Evolutionary conservation across 53 echinoderm and acorn worm species (phyloP).

Genomic region (Luidia sarsii): DNA sequence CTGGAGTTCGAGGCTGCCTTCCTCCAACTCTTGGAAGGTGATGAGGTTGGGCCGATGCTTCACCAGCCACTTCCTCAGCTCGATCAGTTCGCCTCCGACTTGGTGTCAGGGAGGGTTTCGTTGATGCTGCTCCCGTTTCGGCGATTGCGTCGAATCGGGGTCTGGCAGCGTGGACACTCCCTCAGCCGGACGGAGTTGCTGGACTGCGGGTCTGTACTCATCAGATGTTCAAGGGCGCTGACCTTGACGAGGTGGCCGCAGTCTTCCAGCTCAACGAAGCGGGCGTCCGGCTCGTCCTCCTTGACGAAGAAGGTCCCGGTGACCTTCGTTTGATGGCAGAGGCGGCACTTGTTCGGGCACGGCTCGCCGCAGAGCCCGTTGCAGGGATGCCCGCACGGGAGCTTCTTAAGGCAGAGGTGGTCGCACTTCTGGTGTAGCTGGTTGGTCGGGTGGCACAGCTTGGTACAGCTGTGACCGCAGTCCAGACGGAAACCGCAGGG

Average conservation of each 20-base stretch:
- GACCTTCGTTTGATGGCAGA: slow-evolving; percentile 78
- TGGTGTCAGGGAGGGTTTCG: slow-evolving; percentile 57
- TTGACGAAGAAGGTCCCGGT: slow-evolving; percentile 77
- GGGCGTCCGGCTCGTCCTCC: slow-evolving; percentile 82
- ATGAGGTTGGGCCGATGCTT: slow-evolving; percentile 63
- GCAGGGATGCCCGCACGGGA: slow-evolving; percentile 77
- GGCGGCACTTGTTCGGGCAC: too few relatives aligned
- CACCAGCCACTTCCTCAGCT: slow-evolving; percentile 62
- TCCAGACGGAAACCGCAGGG: slow-evolving; percentile 68
- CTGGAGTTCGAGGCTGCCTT: slow-evolving; percentile 53
- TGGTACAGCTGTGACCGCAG: too few relatives aligned
- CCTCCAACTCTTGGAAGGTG: too few relatives aligned
- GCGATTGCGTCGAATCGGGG: too few relatives aligned
- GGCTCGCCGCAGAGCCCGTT: slow-evolving; percentile 93
- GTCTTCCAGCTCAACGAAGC: slow-evolving; percentile 79
- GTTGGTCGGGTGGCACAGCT: too few relatives aligned
- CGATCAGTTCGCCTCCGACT: too few relatives aligned
- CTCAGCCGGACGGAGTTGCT: slow-evolving; percentile 71
- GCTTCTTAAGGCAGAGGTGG: slow-evolving; percentile 60
- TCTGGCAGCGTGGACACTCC: slow-evolving; percentile 73
- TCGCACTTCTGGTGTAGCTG: too few relatives aligned
- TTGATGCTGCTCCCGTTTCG: slow-evolving; percentile 77
- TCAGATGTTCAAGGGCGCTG: too few relatives aligned
- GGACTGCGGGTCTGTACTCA: too few relatives aligned
- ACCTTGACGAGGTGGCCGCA: too few relatives aligned